Conservation (phyloP, 2,888 invertebrate species). For the Euplagia quadripunctaria region DNA sequence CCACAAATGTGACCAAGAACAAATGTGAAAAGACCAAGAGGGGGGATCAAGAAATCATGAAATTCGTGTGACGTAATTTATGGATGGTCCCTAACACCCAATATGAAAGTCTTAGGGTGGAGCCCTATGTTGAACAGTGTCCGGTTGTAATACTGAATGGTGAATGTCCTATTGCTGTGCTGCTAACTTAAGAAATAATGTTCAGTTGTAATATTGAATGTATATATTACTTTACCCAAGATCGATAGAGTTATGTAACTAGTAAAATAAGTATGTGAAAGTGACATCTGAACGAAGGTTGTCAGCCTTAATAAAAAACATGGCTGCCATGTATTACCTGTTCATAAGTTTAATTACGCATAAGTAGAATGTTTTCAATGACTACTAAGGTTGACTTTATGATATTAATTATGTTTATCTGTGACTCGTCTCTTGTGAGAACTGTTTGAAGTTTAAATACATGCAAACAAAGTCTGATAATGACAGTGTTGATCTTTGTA, state of each 20-base stretch:
- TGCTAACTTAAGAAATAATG: too few species aligned
- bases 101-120: too few species aligned
- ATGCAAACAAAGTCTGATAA: neutral
- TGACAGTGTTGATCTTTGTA: slow-evolving; percentile 1
- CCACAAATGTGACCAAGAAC: too few species aligned
- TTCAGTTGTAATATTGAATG: too few species aligned
- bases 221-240: too few species aligned
- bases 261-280: neutral
- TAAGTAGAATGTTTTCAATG: slow-evolving; percentile 23
- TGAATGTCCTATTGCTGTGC: too few species aligned
- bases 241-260: neutral
- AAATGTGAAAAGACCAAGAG: too few species aligned
- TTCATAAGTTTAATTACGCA: slow-evolving; percentile 14
- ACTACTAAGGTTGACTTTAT: slow-evolving; percentile 14
- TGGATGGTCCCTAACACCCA: too few species aligned
- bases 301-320: slow-evolving; percentile 1
- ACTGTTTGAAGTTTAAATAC: slow-evolving; percentile 12
- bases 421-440: slow-evolving; percentile 16
- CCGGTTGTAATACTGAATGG: neutral
- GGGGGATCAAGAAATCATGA: too few species aligned
- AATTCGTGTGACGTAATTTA: too few species aligned
- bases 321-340: slow-evolving; percentile 8
- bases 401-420: slow-evolving; percentile 28
- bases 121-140: neutral
- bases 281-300: slow-evolving; percentile 3